Percentiles rank a stretch among this genome's conserved stretches.
phyloP scores from a whole-genome alignment of 1,140 invertebrate species.

The Pararge aegeria region DNA sequence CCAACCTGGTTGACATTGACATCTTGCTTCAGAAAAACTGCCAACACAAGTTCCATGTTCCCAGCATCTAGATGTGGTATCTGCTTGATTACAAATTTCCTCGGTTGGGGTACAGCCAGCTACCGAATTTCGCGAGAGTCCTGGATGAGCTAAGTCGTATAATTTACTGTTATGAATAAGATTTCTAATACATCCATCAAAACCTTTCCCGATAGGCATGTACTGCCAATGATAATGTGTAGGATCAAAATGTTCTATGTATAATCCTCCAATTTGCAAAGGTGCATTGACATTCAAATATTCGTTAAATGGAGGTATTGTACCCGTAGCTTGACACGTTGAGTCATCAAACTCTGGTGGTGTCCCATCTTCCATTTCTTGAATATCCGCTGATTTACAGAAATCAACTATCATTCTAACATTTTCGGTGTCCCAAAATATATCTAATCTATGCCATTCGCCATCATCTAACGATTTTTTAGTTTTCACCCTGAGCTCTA shows the following conservation, averaged over 20 bases:
- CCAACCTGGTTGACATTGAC: constrained; percentile 95
- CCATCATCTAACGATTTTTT: constrained; percentile 94
- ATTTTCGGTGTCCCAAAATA: constrained; percentile 96
- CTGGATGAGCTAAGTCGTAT: constrained; percentile 94
- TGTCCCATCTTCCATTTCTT: constrained; percentile 92
- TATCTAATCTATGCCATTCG: constrained; percentile 97
- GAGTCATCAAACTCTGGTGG: constrained; percentile 92
- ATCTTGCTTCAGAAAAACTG: constrained; percentile 91
- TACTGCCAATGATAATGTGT: constrained; percentile 92
- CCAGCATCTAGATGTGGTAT: constrained; percentile 90
- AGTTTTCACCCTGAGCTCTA: constrained; percentile 93
- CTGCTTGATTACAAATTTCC: constrained; percentile 90
- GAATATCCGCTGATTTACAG: constrained; percentile 92
- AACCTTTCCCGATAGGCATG: constrained; percentile 92
- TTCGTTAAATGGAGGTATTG: constrained; percentile 96
- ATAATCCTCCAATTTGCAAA: constrained; percentile 94
- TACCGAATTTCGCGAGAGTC: constrained; percentile 89
- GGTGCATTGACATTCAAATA: constrained; percentile 98
- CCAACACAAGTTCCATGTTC: constrained; percentile 97
- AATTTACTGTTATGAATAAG: constrained; percentile 97
- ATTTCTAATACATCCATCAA: constrained; percentile 97
- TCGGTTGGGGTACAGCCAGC: constrained; percentile 95
- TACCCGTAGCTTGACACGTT: constrained; percentile 92
- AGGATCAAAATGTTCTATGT: constrained; percentile 92
- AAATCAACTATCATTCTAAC: constrained; percentile 95